These are phyloP conservation scores for Anser brachyrhynchus DNA, from an alignment of 2,113 vertebrate genomes.

Conservation along the genomic window DNA sequence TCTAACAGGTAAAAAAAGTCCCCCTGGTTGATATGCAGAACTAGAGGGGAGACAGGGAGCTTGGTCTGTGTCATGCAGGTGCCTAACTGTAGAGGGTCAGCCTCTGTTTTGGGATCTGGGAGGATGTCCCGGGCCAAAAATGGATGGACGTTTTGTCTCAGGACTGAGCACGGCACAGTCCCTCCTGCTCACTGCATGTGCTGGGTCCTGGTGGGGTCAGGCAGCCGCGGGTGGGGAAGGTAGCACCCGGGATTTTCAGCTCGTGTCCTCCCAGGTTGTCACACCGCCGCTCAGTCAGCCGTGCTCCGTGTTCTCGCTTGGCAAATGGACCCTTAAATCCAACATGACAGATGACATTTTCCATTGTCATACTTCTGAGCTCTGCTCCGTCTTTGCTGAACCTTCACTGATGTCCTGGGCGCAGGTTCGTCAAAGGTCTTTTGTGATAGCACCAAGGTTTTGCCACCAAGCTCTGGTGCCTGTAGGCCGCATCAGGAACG, in stretches of 20 bases:
- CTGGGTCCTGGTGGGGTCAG: too few relatives aligned
- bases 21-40: neutral
- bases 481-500: neutral
- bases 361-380: conserved; percentile 4
- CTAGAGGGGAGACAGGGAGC: neutral
- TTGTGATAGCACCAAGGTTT: neutral
- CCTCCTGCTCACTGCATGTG: neutral
- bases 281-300: neutral
- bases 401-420: neutral
- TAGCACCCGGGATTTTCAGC: neutral
- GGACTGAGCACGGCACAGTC: neutral
- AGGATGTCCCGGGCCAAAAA: neutral
- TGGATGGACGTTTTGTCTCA: neutral
- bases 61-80: neutral
- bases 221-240: neutral
- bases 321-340: conserved; percentile 43
- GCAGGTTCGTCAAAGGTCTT: neutral
- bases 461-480: neutral
- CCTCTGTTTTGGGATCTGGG: neutral
- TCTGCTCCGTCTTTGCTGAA: neutral
- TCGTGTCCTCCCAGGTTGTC: neutral
- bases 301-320: neutral
- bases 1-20: neutral
- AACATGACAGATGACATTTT: conserved; percentile 54
- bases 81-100: neutral